Evolutionary conservation across 2,113 vertebrate species (phyloP), one percentile per base, ranked within the genome.

Genomic region (Notothenia coriiceps): DNA sequence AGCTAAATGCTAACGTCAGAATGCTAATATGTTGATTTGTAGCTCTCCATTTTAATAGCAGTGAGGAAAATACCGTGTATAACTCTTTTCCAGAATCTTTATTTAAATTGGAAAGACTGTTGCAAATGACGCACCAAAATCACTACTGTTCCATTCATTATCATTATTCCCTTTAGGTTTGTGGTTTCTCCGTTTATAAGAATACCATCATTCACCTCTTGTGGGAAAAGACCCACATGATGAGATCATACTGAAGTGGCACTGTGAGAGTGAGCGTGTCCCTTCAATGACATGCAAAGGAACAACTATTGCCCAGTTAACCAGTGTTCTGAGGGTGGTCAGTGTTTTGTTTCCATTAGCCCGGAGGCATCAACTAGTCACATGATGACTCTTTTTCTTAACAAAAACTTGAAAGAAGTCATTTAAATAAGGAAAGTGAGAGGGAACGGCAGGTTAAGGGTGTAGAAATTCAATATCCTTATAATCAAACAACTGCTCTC

Each of bases 151-250:
- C 54, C 40, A 12, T 22, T 54, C 17, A 35, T 73, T 59, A 20
- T 68, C 6, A 35, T 6, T 40, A 40, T 33, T 29, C 29, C 29
- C 29, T 29, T 29, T 4, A 29, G 29, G 29, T 29, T 29, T 29
- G 29, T 29, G 29, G 29, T 29, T 29, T 29, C 10, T 18, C 68
- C 18, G 50, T 17, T 50, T 25, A 35, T 13, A 57, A 56, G 43
- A 46, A 22, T 33, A 14, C 40, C 4, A 50, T 81, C 69, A 83
- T 43, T 73, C 63, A 77, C 46, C 15, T 61, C 65, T 69, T 57
- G 70, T 43, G 50, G 55, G 57, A 14, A 69, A 70, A 75, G 61
- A 56, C 59, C 71, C 70, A 83, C 82, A 74, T 40, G 72, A 82
- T 73, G 79, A 81, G 62, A 57, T 86, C 80, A 80, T 72, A 63